Conservation (phyloP, 2,888 invertebrate genomes). For the Noctua janthe region DNA sequence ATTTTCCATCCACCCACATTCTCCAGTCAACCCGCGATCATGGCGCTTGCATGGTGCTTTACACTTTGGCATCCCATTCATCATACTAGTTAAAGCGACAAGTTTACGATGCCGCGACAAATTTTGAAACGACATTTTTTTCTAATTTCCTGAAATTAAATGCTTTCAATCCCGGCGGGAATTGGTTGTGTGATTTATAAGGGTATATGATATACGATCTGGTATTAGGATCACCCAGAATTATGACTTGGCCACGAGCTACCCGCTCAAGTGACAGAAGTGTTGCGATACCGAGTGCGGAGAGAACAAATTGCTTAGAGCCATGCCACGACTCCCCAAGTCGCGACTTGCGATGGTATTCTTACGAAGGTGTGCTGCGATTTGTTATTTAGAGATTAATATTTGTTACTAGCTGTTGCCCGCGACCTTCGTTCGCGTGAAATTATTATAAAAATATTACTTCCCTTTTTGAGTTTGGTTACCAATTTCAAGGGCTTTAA, state of each 20-base stretch:
- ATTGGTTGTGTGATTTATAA: slow-evolving; percentile 55
- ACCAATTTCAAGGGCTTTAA: too few species aligned
- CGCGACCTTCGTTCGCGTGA: too few species aligned
- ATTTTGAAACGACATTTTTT: slow-evolving; percentile 61
- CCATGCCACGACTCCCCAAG: background rate
- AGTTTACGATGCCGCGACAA: slow-evolving; percentile 64
- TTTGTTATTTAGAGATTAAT: slow-evolving; percentile 3
- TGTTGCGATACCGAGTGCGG: background rate
- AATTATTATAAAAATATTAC: too few species aligned
- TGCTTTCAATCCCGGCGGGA: slow-evolving; percentile 34
- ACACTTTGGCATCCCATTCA: slow-evolving; percentile 3
- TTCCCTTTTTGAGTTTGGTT: too few species aligned
- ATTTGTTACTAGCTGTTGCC: background rate
- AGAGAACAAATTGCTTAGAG: background rate
- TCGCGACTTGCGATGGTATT: background rate
- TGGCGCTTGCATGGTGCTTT: too few species aligned
- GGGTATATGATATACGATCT: slow-evolving; percentile 58
- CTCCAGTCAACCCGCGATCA: too few species aligned
- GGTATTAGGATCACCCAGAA: slow-evolving; percentile 50
- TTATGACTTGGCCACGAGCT: slow-evolving; percentile 3
- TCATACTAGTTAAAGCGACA: slow-evolving; percentile 64
- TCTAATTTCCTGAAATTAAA: slow-evolving; percentile 66
- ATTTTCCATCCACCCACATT: too few species aligned
- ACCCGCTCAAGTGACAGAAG: background rate
- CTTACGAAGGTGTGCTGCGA: background rate